Percentiles rank a stretch among this genome's conserved stretches.
Conservation (phyloP, 2,113 vertebrate genomes). For the Peromyscus californicus region DNA sequence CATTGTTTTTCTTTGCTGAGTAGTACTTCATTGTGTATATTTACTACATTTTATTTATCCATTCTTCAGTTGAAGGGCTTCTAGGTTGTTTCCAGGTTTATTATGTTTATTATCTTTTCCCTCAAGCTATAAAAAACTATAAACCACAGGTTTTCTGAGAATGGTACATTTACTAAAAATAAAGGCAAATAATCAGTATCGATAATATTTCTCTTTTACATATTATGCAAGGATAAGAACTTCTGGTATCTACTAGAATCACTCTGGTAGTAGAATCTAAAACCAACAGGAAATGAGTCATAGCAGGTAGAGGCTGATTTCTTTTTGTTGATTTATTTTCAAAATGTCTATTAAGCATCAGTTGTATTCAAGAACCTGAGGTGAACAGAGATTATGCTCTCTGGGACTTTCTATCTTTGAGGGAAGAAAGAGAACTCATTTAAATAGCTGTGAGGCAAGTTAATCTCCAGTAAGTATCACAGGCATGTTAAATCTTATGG, state of each 20-base stretch:
- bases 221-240: not conserved
- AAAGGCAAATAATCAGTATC: slow-evolving; percentile 36
- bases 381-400: not conserved
- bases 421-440: not conserved
- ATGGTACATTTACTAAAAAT: slow-evolving; percentile 30
- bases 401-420: slow-evolving; percentile 12
- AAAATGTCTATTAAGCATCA: slow-evolving; percentile 14
- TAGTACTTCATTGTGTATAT: no score
- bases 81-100: no score
- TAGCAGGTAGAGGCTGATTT: slow-evolving; percentile 2
- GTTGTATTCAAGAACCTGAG: not conserved
- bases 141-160: not conserved
- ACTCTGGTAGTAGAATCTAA: slow-evolving; percentile 32
- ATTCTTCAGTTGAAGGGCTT: no score
- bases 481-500: not conserved
- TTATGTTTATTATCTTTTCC: not conserved
- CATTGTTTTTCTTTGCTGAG: no score
- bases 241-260: not conserved
- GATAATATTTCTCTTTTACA: slow-evolving; percentile 27
- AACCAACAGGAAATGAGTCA: slow-evolving; percentile 56
- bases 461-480: not conserved
- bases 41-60: no score
- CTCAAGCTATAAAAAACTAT: slow-evolving; percentile 26
- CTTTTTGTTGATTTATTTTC: slow-evolving; percentile 31
- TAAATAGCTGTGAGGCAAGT: not conserved